These are phyloP conservation scores for Apaloderma vittatum DNA, from an alignment of 2,113 vertebrate species.

Conservation along the genomic window DNA sequence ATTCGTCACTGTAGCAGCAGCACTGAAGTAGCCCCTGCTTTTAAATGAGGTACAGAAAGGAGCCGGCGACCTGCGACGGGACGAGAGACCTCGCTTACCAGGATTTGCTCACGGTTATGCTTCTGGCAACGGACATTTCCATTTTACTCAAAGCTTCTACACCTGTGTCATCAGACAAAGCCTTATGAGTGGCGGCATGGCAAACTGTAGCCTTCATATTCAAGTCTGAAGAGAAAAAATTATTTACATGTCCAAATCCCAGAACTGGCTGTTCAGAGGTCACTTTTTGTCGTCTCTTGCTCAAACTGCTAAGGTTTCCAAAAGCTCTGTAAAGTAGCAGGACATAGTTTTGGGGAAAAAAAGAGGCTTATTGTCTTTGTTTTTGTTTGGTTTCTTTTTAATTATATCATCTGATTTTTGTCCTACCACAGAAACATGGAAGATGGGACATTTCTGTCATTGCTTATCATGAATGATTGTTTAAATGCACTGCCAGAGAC, in stretches of 20 bases:
- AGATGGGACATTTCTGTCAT: background rate
- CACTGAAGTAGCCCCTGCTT: background rate
- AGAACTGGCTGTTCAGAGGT: background rate
- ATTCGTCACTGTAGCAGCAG: background rate
- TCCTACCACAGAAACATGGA: background rate
- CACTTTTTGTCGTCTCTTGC: background rate
- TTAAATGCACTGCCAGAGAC: background rate
- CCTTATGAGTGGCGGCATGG: constrained; percentile 10
- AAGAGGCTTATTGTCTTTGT: background rate
- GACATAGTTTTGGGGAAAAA: background rate
- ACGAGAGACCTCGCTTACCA: background rate
- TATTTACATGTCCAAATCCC: constrained; percentile 13
- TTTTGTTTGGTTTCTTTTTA: background rate
- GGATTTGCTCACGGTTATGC: constrained; percentile 5
- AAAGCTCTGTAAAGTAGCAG: background rate
- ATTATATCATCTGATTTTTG: background rate
- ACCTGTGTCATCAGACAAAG: background rate
- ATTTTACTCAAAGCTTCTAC: constrained; percentile 13
- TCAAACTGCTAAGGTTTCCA: background rate
- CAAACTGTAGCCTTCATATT: constrained; percentile 23
- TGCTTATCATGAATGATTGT: background rate
- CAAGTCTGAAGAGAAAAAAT: background rate
- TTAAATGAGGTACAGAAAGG: background rate
- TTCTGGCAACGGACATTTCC: constrained; percentile 42
- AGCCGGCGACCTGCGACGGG: background rate